These are phyloP conservation scores for Bradypus variegatus DNA, from an alignment of 2,797 vertebrate species.

Conservation along the genomic window DNA sequence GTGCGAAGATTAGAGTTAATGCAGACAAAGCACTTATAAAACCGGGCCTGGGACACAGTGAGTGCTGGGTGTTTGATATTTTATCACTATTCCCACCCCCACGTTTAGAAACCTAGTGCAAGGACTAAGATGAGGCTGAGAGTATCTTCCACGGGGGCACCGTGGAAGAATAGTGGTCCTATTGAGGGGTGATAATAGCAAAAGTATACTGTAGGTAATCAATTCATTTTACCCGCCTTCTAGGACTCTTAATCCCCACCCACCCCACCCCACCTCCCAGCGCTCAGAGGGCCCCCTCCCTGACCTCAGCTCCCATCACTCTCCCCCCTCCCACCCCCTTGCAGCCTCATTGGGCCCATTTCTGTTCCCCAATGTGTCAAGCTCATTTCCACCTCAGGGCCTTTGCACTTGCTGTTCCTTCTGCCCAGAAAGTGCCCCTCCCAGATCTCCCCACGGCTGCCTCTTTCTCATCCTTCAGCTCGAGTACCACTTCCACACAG, in stretches of 20 bases:
- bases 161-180: not conserved
- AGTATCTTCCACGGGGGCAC: not conserved
- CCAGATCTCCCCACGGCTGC: not conserved
- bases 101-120: not conserved
- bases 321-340: not conserved
- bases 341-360: not conserved
- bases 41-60: not conserved
- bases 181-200: not conserved
- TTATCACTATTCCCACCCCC: not conserved
- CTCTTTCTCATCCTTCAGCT: not conserved
- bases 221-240: not conserved
- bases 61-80: not conserved
- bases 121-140: not conserved
- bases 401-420: not conserved
- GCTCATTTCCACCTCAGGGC: not conserved
- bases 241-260: not conserved
- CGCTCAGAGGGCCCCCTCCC: not conserved
- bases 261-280: not conserved
- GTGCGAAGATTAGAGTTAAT: not conserved
- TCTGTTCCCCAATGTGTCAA: not conserved
- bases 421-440: constrained; percentile 9
- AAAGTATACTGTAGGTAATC: not conserved
- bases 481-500: not conserved
- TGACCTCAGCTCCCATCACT: not conserved
- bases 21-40: not conserved